phyloP scores from a whole-genome alignment of 1,140 invertebrate species.

The Zaprionus africanus region DNA sequence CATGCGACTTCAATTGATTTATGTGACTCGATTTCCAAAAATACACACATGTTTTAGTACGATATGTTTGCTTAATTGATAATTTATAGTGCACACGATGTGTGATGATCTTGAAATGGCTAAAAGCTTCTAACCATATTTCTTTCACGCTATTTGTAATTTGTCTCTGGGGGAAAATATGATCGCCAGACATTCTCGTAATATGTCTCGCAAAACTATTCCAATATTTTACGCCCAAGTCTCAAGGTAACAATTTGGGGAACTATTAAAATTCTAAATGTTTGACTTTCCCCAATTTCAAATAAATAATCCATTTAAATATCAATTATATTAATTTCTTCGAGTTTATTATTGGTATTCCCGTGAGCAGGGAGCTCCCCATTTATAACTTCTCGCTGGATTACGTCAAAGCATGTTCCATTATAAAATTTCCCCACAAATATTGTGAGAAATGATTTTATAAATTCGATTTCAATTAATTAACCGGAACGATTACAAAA shows the following conservation, averaged over 20 bases:
- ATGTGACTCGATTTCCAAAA: conserved; percentile 11
- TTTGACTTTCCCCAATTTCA: background rate
- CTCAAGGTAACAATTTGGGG: background rate
- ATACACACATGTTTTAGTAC: conserved; percentile 15
- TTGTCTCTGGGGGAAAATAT: conserved; percentile 21
- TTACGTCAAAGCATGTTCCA: background rate
- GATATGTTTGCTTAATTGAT: conserved; percentile 6
- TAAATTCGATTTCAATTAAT: conserved; percentile 17
- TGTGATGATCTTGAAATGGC: conserved; percentile 11
- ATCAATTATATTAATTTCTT: background rate
- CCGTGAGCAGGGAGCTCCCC: background rate
- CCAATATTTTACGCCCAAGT: background rate
- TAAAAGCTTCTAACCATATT: conserved; percentile 1
- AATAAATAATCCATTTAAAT: background rate
- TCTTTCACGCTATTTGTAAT: conserved; percentile 16
- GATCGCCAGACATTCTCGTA: background rate
- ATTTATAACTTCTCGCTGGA: background rate
- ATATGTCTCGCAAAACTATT: background rate
- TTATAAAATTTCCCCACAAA: background rate
- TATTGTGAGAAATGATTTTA: conserved; percentile 8
- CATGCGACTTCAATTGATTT: conserved; percentile 17
- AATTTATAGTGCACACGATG: background rate
- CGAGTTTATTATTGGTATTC: background rate
- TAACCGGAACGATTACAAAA: conserved; percentile 25
- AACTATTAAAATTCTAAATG: background rate